Conservation (phyloP, 2,113 vertebrate genomes). For the Mustelus asterias region DNA sequence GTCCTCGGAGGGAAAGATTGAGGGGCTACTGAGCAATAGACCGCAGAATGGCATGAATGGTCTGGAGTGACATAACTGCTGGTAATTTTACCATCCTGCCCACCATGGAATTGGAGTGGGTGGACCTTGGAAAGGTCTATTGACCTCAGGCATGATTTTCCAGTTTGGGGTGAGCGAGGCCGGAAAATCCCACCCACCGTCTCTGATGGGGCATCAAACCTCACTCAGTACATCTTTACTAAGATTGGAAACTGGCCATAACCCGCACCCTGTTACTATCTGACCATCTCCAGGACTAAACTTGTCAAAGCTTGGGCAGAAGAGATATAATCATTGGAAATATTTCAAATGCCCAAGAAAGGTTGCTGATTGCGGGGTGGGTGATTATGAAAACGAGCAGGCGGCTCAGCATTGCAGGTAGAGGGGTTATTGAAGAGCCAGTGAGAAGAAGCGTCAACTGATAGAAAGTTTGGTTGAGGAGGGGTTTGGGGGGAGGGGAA, state of each 20-base stretch:
- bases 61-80: not conserved
- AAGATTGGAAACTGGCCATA: not conserved
- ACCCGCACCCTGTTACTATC: not conserved
- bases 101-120: too few species aligned
- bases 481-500: not conserved
- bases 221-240: not conserved
- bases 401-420: not conserved
- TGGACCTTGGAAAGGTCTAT: too few species aligned
- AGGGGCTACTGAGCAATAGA: not conserved
- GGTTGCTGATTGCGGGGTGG: not conserved
- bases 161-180: too few species aligned
- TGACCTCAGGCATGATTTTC: too few species aligned
- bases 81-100: not conserved
- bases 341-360: not conserved
- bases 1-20: not conserved
- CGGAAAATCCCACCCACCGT: too few species aligned
- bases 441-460: too few species aligned
- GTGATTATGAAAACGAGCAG: not conserved
- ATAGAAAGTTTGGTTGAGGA: not conserved
- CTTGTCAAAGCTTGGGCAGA: not conserved
- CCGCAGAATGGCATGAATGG: not conserved
- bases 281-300: not conserved
- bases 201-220: too few species aligned
- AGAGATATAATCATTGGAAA: not conserved
- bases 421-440: not conserved